Evolutionary conservation across 2,113 vertebrate species (phyloP), one percentile per base, ranked within the genome.

Genomic region (Laterallus jamaicensis): DNA sequence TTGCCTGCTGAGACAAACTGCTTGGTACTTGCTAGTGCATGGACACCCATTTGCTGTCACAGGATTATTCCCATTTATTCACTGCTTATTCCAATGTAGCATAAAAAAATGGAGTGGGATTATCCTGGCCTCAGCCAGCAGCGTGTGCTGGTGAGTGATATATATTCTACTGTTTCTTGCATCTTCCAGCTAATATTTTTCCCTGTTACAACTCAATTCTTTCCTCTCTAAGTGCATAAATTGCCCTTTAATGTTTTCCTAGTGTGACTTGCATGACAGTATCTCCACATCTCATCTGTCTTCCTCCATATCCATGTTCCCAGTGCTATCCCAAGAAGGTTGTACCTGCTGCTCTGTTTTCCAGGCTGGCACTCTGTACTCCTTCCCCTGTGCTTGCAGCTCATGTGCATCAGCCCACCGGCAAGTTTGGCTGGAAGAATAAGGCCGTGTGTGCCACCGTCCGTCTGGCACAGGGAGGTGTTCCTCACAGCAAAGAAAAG

Each of bases 301-400:
- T 86, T 73, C 28, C 35, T 75, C 55, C 2, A 0, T 28, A 32
- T 47, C 71, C 47, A 5, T 0, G 0, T 47, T 68, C 78, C 74
- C 47, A 70, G 55, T 0, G 0, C 52, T 0, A 2, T 66, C 55
- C 14, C 47, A 18, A 0, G 1, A 19, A 74, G 56, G 32, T 3
- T 64, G 44, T 91, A 47, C n/a, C 80, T 80, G 58, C 87, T 85
- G 92, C 42, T 86, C 44, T 37, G 55, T 50, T 86, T 25, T 37
- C 75, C 1, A 15, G 29, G 10, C 52, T 73, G 81, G 40, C 66
- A 82, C 29, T 32, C 49, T 9, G 2, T 60, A 2, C 73, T 70
- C 24, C 29, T 80, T 62, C 56, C n/a, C 29, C 21, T 31, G 15
- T 4, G 2, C 49, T 35, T 60, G 56, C 56, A 71, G 83, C 56